A percentile compares a stretch with the other conserved stretches of the same genome.
These are phyloP conservation scores for Nylanderia fulva DNA, from an alignment of 1,140 invertebrate genomes.

Conservation along the genomic window DNA sequence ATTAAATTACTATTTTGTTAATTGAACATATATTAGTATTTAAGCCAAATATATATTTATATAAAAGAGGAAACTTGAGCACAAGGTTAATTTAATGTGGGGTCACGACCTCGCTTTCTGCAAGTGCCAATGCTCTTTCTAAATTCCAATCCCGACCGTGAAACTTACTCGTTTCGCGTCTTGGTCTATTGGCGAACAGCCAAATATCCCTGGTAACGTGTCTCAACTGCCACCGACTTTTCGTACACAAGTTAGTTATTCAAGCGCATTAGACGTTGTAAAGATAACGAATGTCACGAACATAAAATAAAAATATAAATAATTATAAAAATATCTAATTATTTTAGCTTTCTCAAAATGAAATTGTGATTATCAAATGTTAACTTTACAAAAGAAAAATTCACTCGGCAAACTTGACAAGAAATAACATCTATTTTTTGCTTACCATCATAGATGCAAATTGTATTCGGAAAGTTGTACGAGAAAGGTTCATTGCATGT, in stretches of 20 bases:
- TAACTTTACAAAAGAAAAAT: background rate
- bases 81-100: background rate
- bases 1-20: too few species aligned
- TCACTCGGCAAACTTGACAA: background rate
- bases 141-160: constrained; percentile 68
- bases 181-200: constrained; percentile 60
- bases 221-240: constrained; percentile 27
- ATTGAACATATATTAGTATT: too few species aligned
- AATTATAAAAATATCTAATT: too few species aligned
- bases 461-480: background rate
- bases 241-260: constrained; percentile 14
- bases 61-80: background rate
- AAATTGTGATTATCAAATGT: background rate
- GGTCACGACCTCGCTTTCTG: background rate
- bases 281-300: background rate
- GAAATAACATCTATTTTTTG: constrained; percentile 9
- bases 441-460: background rate
- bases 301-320: background rate
- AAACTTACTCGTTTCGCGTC: constrained; percentile 66
- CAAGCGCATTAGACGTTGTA: constrained; percentile 11
- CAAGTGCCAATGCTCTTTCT: constrained; percentile 12
- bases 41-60: background rate
- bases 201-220: constrained; percentile 63
- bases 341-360: background rate
- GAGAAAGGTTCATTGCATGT: background rate